A percentile compares a stretch with the other conserved stretches of the same genome.
Conservation (phyloP, 2,888 invertebrate genomes). For the Balanococcus diminutus region DNA sequence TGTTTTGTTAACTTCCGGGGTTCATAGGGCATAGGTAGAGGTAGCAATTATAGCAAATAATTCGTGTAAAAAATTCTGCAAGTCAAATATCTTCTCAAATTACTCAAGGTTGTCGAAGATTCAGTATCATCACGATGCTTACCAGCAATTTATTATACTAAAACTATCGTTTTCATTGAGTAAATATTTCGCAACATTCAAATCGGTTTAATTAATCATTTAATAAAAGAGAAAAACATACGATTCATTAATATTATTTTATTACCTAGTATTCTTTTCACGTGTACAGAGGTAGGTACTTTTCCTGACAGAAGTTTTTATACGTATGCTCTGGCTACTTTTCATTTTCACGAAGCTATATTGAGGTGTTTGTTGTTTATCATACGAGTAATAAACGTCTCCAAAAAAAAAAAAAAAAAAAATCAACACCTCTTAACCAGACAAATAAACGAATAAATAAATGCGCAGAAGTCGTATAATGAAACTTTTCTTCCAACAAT, state of each 20-base stretch:
- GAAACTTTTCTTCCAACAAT: not conserved
- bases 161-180: not conserved
- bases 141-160: not conserved
- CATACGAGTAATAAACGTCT: no score
- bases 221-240: not conserved
- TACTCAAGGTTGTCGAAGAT: not conserved
- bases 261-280: no score
- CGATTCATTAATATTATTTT: not conserved
- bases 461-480: no score
- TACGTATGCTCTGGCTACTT: no score
- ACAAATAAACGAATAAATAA: no score
- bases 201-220: not conserved
- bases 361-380: not conserved
- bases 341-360: no score
- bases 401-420: no score
- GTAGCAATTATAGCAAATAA: constrained; percentile 23
- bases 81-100: constrained; percentile 23
- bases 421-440: no score
- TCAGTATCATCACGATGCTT: constrained; percentile 11
- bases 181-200: not conserved
- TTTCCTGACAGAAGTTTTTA: not conserved
- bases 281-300: no score
- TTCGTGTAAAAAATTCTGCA: constrained; percentile 25
- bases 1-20: constrained; percentile 21
- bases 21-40: constrained; percentile 27